Evolutionary conservation across 2,888 invertebrate genomes (phyloP), one percentile per base, ranked within the genome.

Genomic region (Hedychridium roseum): DNA sequence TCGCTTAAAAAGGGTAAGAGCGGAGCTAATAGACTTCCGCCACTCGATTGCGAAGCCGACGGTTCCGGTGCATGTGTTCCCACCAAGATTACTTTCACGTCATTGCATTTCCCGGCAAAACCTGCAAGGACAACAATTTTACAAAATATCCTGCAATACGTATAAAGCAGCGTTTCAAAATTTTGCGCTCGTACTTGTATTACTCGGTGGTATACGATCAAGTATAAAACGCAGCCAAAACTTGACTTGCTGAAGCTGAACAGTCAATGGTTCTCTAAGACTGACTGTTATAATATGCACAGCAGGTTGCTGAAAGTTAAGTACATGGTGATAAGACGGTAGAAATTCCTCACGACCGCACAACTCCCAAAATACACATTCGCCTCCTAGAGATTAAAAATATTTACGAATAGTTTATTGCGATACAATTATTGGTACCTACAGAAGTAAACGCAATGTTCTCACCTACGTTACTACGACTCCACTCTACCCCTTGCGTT

Each of bases 221-320:
- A 88, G 83, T 46, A 91, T 81, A 76, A 90, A 90, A 66, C 87
- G 85, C 47, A 91, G 79, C 91, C 91, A 91, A 79, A 89, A 90
- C 63, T 84, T 82, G 20, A 88, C 84, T 74, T 86, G 86, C 54
- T 86, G 85, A 20, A 87, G 77, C 74, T 88, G 88, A 54, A 88
- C 85, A 32, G 83, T 83, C 5, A 87, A 81, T 3, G 88, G 82
- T 66, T 90, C 89, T 58, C 84, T 82, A 37, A 89, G 81, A 68
- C 83, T 87, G 78, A 89, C 88, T 38, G 88, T 81, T 50, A 91
- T 82, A 20, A 87, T 80, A 69, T 88, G 86, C 18, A 86, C 76
- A 64, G 85, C 85, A 36, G 79, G 74, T 56, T 74, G 76, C 45
- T 78, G 70, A 45, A 74, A 74, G 27, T 74, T 79, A 26, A 91